Evolutionary conservation across 2,888 invertebrate species (phyloP), one percentile per base, ranked within the genome.

Genomic region (Apamea crenata): DNA sequence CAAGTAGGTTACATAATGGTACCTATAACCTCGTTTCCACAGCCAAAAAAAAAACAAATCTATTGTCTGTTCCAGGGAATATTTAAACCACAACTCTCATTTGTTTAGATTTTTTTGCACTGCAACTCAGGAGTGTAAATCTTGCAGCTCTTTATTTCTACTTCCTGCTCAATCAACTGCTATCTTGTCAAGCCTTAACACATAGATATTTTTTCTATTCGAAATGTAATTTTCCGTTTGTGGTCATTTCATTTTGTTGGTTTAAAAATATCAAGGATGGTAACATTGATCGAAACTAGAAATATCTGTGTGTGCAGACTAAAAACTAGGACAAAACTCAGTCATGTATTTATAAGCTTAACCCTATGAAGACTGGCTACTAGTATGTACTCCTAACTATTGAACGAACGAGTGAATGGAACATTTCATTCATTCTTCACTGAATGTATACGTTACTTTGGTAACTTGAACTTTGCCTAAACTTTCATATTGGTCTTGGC

Each of bases 341-440:
- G 86, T 88, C 85, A 86, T 81, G 81, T 87, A 86, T 85, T 73
- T 78, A 83, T 91, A 91, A 89, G 88, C 86, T 87, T 88, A 88
- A 84, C 85, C 72, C 73, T 84, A 75, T 80, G 74, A 90, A 90
- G 90, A 91, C 91, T 91, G 91, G 89, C 82, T 86, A 85, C 73
- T 82, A 66, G 70, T 88, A 77, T 84, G 73, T 82, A 83, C 80
- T 79, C 32, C 68, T 69, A 69, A 77, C 68, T 65, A 77, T 77
- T 79, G 73, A 86, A 82, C 14, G 69, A 86, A 86, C 18, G 69
- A 78, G 53, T 83, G 83, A 78, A 82, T 69, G 78, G 29, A 74
- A 66, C 14, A 59, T 53, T 59, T 76, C 75, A 61, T 75, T 81
- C 61, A 61, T 77, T 73, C 67, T 32, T 47, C 47, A 69, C 14